These are phyloP conservation scores for Ianthella basta DNA, from an alignment of 37 sponge, comb jelly and placozoan species.

Conservation along the genomic window DNA sequence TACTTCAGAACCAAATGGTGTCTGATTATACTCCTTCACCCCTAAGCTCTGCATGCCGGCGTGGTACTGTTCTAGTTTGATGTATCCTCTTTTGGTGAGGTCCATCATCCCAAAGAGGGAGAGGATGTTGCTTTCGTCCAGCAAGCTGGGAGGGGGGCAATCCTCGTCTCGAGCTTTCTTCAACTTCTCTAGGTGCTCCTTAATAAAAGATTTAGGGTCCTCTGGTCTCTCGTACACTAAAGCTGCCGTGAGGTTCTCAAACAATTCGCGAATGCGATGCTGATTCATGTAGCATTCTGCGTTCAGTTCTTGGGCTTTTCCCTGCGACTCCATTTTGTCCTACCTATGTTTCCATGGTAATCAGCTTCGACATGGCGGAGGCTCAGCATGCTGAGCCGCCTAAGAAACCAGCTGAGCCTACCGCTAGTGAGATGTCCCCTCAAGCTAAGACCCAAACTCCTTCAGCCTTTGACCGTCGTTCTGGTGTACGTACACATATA, in stretches of 20 bases:
- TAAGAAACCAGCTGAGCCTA: no score
- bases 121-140: constrained; percentile 81
- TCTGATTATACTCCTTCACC: constrained; percentile 54
- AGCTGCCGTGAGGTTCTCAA: constrained; percentile 86
- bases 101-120: constrained; percentile 92
- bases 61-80: constrained; percentile 78
- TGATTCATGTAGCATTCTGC: constrained; percentile 70
- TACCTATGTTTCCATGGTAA: constrained; percentile 17
- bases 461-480: no score
- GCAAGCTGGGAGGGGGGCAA: constrained; percentile 61
- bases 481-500: no score
- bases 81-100: constrained; percentile 75
- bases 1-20: constrained; percentile 62
- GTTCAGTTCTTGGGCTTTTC: constrained; percentile 13
- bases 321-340: constrained; percentile 25
- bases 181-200: constrained; percentile 67
- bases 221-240: constrained; percentile 85
- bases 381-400: background rate
- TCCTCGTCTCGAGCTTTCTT: constrained; percentile 55
- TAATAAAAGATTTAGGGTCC: constrained; percentile 76
- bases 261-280: constrained; percentile 79
- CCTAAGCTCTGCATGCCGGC: constrained; percentile 81
- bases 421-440: no score
- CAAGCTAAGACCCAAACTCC: no score
- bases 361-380: constrained; percentile 3